Conservation (phyloP, 2,888 invertebrate genomes). For the Cephus rjabovi region DNA sequence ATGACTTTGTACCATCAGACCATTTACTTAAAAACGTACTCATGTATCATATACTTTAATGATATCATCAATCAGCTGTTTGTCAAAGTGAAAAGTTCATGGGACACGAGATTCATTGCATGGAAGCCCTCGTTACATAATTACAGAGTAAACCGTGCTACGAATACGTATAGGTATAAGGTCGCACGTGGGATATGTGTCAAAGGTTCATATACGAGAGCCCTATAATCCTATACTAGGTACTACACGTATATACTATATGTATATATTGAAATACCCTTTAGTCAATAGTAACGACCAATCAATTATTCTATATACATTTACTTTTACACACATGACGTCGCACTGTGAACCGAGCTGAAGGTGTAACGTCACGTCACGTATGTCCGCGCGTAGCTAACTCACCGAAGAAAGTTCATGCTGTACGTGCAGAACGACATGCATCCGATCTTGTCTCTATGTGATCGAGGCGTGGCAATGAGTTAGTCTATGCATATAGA, state of each 20-base stretch:
- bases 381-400: neutral
- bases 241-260: too few relatives aligned
- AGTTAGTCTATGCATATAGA: neutral
- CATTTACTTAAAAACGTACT: neutral
- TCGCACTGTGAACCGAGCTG: neutral
- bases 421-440: conserved; percentile 41
- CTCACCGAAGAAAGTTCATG: conserved; percentile 2
- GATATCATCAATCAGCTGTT: neutral
- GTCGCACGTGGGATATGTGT: neutral
- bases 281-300: neutral
- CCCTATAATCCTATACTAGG: neutral
- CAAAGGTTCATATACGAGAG: neutral
- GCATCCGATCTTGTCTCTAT: conserved; percentile 29
- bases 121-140: neutral
- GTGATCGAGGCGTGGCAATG: conserved; percentile 34
- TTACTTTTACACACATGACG: neutral
- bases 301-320: neutral
- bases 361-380: neutral
- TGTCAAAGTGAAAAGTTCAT: neutral
- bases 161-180: neutral
- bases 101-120: neutral
- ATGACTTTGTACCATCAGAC: neutral
- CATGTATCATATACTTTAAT: neutral
- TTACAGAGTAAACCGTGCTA: neutral
- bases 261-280: neutral